These are phyloP conservation scores for Apocrypta bakeri DNA, from an alignment of 1,140 invertebrate genomes.

Conservation along the genomic window DNA sequence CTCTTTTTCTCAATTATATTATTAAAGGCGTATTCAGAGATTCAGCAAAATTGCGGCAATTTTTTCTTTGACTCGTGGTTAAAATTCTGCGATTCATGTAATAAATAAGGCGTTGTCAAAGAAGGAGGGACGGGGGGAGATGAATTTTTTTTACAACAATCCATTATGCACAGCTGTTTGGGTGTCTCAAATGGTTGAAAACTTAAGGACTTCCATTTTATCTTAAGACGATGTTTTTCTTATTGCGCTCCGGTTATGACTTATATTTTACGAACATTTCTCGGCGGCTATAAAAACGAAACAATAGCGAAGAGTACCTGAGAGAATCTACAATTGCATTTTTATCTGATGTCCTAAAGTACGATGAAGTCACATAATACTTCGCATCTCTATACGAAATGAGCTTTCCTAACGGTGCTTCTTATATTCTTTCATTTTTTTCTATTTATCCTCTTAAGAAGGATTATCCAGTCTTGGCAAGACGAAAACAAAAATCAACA, in stretches of 20 bases:
- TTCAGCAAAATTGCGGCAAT: background rate
- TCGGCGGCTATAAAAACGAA: background rate
- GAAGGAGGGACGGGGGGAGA: background rate
- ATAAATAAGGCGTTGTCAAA: background rate
- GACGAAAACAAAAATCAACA: background rate
- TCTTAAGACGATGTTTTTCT: constrained; percentile 1
- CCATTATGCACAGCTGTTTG: background rate
- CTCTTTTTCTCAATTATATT: background rate
- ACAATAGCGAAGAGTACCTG: background rate
- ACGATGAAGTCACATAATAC: constrained; percentile 22
- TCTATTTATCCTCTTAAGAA: constrained; percentile 27
- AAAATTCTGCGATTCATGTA: no score
- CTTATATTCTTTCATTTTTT: background rate
- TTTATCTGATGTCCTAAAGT: constrained; percentile 30
- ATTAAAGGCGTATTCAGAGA: background rate
- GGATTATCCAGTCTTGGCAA: constrained; percentile 12
- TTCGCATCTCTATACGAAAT: background rate
- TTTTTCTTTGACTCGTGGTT: background rate
- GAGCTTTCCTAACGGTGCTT: background rate
- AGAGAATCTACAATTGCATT: constrained; percentile 39
- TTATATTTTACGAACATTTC: constrained; percentile 17
- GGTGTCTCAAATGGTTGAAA: background rate
- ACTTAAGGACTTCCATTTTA: constrained; percentile 7
- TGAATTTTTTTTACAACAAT: background rate
- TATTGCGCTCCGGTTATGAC: constrained; percentile 4